These are phyloP conservation scores for Muscicapa comitata DNA, from an alignment of 2,797 vertebrate species.

Conservation along the genomic window DNA sequence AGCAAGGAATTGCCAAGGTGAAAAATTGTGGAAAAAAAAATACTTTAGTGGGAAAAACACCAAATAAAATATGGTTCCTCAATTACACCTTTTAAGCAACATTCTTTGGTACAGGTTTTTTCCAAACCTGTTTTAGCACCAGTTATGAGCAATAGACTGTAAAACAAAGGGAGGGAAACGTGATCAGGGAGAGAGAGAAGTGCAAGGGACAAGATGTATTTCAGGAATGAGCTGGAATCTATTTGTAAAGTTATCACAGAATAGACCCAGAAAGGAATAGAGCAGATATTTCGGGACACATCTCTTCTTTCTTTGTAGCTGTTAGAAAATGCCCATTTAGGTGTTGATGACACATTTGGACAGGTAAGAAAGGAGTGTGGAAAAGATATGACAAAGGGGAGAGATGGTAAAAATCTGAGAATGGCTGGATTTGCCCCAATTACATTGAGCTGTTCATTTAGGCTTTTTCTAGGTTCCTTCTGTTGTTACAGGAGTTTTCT, in stretches of 20 bases:
- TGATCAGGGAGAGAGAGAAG: background rate
- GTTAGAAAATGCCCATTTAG: background rate
- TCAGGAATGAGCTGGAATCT: background rate
- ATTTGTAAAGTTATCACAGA: background rate
- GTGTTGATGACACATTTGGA: background rate
- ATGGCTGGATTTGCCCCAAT: background rate
- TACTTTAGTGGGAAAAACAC: background rate
- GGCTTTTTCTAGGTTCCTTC: background rate
- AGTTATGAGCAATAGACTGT: background rate
- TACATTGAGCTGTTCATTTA: background rate
- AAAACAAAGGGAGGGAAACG: background rate
- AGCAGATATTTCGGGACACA: background rate
- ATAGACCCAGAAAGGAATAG: background rate
- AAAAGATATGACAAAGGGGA: background rate
- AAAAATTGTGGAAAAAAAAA: background rate
- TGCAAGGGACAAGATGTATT: background rate
- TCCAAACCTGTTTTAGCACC: background rate
- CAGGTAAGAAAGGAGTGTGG: background rate
- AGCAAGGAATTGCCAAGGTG: background rate
- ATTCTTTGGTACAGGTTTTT: background rate
- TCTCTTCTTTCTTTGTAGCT: background rate
- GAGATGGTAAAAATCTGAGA: background rate
- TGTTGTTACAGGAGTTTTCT: background rate
- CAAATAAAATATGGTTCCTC: background rate
- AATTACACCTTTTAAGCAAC: background rate